These are phyloP conservation scores for Sebastes taczanowskii DNA, from an alignment of 2,797 vertebrate species.

Conservation along the genomic window DNA sequence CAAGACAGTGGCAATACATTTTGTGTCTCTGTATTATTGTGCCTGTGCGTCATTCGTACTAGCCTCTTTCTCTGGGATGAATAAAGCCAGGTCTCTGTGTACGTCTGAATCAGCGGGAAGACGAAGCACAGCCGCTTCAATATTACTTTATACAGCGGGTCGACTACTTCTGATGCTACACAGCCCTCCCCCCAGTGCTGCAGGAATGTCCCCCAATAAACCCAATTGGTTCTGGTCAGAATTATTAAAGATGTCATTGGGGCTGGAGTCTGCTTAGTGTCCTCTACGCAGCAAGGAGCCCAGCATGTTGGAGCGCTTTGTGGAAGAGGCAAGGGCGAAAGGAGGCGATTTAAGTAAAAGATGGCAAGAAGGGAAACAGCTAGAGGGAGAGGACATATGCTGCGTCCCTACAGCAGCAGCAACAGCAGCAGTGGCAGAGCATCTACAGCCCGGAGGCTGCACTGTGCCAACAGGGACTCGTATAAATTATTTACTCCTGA, in stretches of 20 bases:
- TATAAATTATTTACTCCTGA: constrained; percentile 68
- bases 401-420: constrained; percentile 36
- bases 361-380: constrained; percentile 59
- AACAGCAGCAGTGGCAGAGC: constrained; percentile 42
- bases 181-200: constrained; percentile 23
- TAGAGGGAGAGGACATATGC: constrained; percentile 62
- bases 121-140: constrained; percentile 38
- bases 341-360: constrained; percentile 7
- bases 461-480: constrained; percentile 46
- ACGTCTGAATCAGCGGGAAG: constrained; percentile 33
- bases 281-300: constrained; percentile 14
- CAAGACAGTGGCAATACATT: background rate
- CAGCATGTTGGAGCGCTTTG: constrained; percentile 16
- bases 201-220: constrained; percentile 71
- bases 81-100: constrained; percentile 28
- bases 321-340: background rate
- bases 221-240: constrained; percentile 62
- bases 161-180: constrained; percentile 36
- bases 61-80: constrained; percentile 20
- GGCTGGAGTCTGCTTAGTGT: constrained; percentile 53
- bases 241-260: constrained; percentile 63
- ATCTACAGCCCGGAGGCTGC: constrained; percentile 54
- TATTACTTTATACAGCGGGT: constrained; percentile 44
- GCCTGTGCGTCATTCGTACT: constrained; percentile 19
- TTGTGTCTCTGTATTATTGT: background rate